phyloP scores from a whole-genome alignment of 2,113 vertebrate genomes.

The Xenopus laevis region DNA sequence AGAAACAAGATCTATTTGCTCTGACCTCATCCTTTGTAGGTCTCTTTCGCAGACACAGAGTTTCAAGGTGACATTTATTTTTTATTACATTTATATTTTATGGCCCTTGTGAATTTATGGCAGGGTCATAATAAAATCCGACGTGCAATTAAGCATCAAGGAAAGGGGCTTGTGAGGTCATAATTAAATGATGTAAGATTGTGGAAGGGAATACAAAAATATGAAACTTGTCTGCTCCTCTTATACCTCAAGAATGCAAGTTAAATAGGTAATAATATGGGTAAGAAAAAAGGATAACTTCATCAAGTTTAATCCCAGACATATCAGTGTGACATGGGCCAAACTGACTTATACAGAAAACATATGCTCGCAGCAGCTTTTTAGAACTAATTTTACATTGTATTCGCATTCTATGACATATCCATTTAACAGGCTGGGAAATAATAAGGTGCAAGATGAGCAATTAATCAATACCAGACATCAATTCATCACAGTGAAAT shows the following conservation, averaged over 20 bases:
- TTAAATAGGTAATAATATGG: too few relatives aligned
- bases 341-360: too few relatives aligned
- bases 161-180: neutral
- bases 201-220: neutral
- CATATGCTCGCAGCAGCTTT: too few relatives aligned
- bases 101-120: slow-evolving; percentile 19
- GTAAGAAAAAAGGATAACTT: too few relatives aligned
- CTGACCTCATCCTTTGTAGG: slow-evolving; percentile 10
- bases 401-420: too few relatives aligned
- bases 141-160: neutral
- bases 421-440: too few relatives aligned
- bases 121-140: slow-evolving; percentile 11
- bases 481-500: too few relatives aligned
- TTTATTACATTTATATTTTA: slow-evolving; percentile 12
- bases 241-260: neutral
- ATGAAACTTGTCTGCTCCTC: neutral
- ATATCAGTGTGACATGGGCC: neutral
- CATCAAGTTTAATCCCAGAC: neutral
- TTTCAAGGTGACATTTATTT: slow-evolving; percentile 38
- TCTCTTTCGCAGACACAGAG: slow-evolving; percentile 4
- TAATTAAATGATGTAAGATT: neutral
- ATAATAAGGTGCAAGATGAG: too few relatives aligned
- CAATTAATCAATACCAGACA: too few relatives aligned
- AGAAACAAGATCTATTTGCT: slow-evolving; percentile 12
- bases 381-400: too few relatives aligned